Percentiles rank a stretch among this genome's conserved stretches.
phyloP scores from a whole-genome alignment of 2,113 vertebrate species.

The Vombatus ursinus region DNA sequence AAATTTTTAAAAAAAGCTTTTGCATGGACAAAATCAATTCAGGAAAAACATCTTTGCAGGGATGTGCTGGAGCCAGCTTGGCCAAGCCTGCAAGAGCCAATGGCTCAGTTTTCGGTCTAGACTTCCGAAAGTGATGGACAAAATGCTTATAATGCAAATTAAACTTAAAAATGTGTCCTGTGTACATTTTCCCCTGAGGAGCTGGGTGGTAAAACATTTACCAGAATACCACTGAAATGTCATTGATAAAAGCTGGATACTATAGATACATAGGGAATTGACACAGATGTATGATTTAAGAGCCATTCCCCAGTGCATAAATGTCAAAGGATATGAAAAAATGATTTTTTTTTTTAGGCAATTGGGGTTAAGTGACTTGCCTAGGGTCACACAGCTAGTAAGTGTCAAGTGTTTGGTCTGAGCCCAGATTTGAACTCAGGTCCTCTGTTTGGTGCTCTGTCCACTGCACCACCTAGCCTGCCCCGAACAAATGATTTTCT shows the following conservation, averaged over 20 bases:
- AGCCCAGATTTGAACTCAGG: too few species aligned
- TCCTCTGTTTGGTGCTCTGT: too few species aligned
- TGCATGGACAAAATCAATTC: neutral
- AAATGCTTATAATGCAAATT: neutral
- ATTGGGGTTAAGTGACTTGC: too few species aligned
- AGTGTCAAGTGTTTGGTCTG: too few species aligned
- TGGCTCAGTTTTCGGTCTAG: neutral
- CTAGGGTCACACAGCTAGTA: too few species aligned
- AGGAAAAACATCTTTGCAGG: neutral
- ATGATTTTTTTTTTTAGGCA: too few species aligned
- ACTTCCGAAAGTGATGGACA: neutral
- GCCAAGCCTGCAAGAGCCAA: too few species aligned
- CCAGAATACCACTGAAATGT: neutral
- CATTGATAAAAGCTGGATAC: neutral
- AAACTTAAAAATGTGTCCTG: neutral
- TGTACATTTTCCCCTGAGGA: neutral
- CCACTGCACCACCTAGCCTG: too few species aligned
- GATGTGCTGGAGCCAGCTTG: neutral
- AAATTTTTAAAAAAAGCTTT: neutral
- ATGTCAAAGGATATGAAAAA: neutral
- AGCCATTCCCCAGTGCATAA: neutral
- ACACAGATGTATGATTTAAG: neutral
- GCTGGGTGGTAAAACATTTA: neutral
- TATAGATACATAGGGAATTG: neutral
- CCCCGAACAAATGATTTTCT: neutral